Conservation (phyloP, 2,113 vertebrate species). For the Acrocephalus arundinaceus region DNA sequence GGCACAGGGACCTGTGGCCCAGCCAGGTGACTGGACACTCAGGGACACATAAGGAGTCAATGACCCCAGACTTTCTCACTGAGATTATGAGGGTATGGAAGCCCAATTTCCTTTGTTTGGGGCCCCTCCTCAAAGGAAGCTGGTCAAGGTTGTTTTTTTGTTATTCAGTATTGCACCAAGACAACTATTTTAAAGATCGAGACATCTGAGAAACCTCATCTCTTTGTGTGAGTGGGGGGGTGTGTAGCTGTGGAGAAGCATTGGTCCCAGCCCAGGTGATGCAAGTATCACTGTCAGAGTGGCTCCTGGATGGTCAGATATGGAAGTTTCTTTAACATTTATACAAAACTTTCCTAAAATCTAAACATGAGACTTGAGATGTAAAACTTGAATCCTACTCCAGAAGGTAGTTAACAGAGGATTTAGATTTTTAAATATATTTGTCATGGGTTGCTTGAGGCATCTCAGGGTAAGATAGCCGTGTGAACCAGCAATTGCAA, state of each 20-base stretch:
- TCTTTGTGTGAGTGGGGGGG: accelerated
- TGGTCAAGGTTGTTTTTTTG: background rate
- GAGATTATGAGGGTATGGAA: background rate
- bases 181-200: background rate
- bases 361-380: accelerated
- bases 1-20: background rate
- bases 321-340: background rate
- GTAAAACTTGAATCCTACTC: background rate
- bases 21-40: background rate
- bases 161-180: background rate
- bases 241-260: background rate
- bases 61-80: no score
- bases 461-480: background rate
- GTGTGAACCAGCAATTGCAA: background rate
- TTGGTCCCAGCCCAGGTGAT: no score
- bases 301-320: background rate
- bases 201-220: background rate
- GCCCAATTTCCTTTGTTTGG: background rate
- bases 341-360: background rate
- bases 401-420: background rate
- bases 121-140: background rate
- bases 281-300: background rate
- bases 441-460: background rate
- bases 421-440: background rate
- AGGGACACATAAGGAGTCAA: accelerated